A percentile compares a stretch with the other conserved stretches of the same genome.
phyloP scores from a whole-genome alignment of 2,797 vertebrate genomes.

The Eospalax fontanierii region DNA sequence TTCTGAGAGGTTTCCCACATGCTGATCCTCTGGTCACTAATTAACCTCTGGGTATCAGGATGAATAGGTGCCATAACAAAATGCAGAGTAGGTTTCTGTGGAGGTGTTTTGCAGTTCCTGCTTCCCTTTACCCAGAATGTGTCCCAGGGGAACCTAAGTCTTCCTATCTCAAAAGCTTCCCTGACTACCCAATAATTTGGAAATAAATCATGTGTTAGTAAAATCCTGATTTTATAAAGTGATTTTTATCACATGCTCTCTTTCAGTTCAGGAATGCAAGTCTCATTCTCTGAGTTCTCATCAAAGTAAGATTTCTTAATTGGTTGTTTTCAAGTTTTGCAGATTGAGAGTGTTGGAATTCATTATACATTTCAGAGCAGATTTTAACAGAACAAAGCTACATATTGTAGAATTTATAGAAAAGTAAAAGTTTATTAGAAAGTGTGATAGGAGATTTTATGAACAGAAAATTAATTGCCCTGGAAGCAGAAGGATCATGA shows the following conservation, averaged over 20 bases:
- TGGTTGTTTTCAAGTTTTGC: background rate
- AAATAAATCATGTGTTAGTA: background rate
- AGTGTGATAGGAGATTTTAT: background rate
- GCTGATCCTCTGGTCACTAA: background rate
- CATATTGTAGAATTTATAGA: background rate
- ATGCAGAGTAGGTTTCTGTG: background rate
- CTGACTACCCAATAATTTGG: background rate
- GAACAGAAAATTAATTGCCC: slow-evolving; percentile 34
- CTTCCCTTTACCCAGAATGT: background rate
- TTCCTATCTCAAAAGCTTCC: background rate
- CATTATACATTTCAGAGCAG: slow-evolving; percentile 19
- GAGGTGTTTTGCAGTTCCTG: fast-evolving
- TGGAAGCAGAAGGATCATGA: background rate
- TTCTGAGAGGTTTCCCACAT: background rate
- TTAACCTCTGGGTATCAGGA: background rate
- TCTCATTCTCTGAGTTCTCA: background rate
- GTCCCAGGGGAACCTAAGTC: background rate
- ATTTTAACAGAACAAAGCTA: slow-evolving; percentile 27
- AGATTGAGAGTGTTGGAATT: slow-evolving; percentile 15
- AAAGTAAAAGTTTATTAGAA: slow-evolving; percentile 27
- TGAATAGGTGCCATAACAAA: background rate
- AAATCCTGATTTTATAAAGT: slow-evolving; percentile 34
- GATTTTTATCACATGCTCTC: background rate
- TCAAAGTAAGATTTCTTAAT: slow-evolving; percentile 18
- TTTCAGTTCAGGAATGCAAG: background rate